A percentile compares a stretch with the other conserved stretches of the same genome.
Evolutionary conservation across 1,140 invertebrate genomes (phyloP).

Genomic region (Venturia canescens): DNA sequence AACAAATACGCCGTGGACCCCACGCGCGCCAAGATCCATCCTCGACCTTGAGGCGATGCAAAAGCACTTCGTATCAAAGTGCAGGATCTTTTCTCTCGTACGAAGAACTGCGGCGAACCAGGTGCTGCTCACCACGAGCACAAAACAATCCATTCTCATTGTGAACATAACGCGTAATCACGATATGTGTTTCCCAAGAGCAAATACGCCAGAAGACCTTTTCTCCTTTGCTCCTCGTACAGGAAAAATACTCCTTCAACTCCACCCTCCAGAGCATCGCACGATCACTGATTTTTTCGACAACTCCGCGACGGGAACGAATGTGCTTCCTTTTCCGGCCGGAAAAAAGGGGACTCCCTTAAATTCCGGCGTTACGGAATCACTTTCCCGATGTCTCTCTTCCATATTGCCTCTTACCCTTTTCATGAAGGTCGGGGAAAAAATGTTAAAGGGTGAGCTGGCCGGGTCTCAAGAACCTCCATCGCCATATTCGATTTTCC

Average conservation of each 20-base stretch:
- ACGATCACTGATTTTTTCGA: slow-evolving; percentile 34
- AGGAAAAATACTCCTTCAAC: neutral
- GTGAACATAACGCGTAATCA: neutral
- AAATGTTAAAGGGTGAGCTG: slow-evolving; percentile 29
- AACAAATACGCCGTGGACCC: slow-evolving; percentile 15
- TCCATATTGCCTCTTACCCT: neutral
- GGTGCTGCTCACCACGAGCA: neutral
- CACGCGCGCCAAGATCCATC: slow-evolving; percentile 33
- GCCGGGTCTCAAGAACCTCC: neutral
- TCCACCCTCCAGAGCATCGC: slow-evolving; percentile 5
- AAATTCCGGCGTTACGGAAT: slow-evolving; percentile 49
- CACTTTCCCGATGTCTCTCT: slow-evolving; percentile 41
- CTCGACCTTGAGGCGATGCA: slow-evolving; percentile 19
- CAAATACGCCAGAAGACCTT: neutral
- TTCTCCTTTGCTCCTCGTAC: neutral
- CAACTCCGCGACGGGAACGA: slow-evolving; percentile 51
- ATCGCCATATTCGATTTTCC: neutral
- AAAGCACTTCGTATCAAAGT: slow-evolving; percentile 32
- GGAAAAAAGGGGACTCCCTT: slow-evolving; percentile 51
- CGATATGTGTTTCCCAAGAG: slow-evolving; percentile 2
- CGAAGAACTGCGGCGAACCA: neutral
- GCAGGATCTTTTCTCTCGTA: slow-evolving; percentile 23
- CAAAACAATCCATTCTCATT: slow-evolving; percentile 18
- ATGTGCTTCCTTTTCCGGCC: slow-evolving; percentile 62
- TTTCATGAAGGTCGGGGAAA: slow-evolving; percentile 5